Conservation (phyloP, 1,140 invertebrate genomes). For the Drosophila orena region DNA sequence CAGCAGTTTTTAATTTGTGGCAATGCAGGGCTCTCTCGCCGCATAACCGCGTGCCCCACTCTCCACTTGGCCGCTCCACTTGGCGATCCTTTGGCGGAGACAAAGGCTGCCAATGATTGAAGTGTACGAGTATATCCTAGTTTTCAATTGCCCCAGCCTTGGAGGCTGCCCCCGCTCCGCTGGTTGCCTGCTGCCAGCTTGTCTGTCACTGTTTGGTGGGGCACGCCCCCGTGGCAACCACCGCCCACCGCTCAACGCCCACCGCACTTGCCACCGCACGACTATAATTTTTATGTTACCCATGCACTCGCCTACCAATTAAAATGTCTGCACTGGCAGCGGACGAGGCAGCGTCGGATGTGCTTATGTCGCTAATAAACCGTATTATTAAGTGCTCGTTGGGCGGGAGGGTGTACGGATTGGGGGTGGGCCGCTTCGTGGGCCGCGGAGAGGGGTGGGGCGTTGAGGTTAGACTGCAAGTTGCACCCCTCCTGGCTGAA, state of each 20-base stretch:
- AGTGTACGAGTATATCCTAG: slow-evolving; percentile 67
- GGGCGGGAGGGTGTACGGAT: not conserved
- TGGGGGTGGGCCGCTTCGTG: not conserved
- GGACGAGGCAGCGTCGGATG: slow-evolving; percentile 68
- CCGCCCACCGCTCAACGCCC: slow-evolving; percentile 1
- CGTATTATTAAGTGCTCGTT: slow-evolving; percentile 78
- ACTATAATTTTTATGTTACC: slow-evolving; percentile 82
- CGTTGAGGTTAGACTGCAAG: slow-evolving; percentile 34
- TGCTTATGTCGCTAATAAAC: slow-evolving; percentile 84
- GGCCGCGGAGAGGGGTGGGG: not conserved
- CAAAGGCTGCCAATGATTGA: slow-evolving; percentile 82
- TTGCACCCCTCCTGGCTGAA: slow-evolving; percentile 33
- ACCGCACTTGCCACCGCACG: slow-evolving; percentile 54
- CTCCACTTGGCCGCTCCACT: slow-evolving; percentile 35
- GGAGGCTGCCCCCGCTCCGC: slow-evolving; percentile 19
- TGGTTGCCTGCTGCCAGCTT: slow-evolving; percentile 23
- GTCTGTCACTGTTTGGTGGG: slow-evolving; percentile 53
- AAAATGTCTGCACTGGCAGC: slow-evolving; percentile 73
- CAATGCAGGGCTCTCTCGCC: slow-evolving; percentile 40
- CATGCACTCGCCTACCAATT: slow-evolving; percentile 82
- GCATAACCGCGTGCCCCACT: slow-evolving; percentile 29
- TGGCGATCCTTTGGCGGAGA: slow-evolving; percentile 62
- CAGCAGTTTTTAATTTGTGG: slow-evolving; percentile 80
- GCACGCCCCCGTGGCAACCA: slow-evolving; percentile 6
- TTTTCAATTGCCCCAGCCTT: slow-evolving; percentile 75